Evolutionary conservation across 2,888 invertebrate species (phyloP).

Genomic region (Ditula angustiorana): DNA sequence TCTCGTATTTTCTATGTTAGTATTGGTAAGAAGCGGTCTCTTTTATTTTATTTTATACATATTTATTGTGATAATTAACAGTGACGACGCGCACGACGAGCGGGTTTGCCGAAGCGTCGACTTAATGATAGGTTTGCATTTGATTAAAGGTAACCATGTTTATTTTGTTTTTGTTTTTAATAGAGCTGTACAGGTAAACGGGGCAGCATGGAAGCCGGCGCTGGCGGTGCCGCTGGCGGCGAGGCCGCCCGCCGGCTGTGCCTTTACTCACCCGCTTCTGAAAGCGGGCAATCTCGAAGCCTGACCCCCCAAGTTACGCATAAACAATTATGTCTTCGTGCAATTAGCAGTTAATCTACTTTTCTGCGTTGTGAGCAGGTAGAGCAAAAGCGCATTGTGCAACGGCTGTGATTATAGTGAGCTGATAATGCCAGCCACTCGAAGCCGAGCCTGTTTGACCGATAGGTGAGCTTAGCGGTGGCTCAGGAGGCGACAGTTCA

Average conservation of each 20-base stretch:
- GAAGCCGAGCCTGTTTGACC: not conserved
- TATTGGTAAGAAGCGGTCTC: constrained; percentile 82
- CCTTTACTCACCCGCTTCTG: constrained; percentile 22
- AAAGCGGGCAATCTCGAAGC: constrained; percentile 22
- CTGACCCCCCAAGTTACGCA: constrained; percentile 24
- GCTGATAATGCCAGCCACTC: not conserved
- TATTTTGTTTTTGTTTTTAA: constrained; percentile 71
- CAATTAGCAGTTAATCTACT: constrained; percentile 12
- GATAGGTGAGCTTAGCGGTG: not conserved
- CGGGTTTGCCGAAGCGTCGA: constrained; percentile 74
- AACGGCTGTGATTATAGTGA: not conserved
- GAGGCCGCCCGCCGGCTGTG: constrained; percentile 27
- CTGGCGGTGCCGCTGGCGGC: too few species aligned
- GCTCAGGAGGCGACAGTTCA: too few species aligned
- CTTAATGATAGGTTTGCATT: constrained; percentile 83
- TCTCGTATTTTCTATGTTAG: constrained; percentile 83
- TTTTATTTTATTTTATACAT: constrained; percentile 81
- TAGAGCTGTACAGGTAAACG: constrained; percentile 52
- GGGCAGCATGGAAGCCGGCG: constrained; percentile 41
- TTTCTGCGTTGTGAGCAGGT: constrained; percentile 2
- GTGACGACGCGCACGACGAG: constrained; percentile 80
- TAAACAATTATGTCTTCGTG: constrained; percentile 30
- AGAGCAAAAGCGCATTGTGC: not conserved
- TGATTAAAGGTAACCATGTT: constrained; percentile 80
- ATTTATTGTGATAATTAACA: constrained; percentile 84